Base-by-base conservation (phyloP, 2,797 vertebrate genomes). In the Margarornis squamiger region DNA sequence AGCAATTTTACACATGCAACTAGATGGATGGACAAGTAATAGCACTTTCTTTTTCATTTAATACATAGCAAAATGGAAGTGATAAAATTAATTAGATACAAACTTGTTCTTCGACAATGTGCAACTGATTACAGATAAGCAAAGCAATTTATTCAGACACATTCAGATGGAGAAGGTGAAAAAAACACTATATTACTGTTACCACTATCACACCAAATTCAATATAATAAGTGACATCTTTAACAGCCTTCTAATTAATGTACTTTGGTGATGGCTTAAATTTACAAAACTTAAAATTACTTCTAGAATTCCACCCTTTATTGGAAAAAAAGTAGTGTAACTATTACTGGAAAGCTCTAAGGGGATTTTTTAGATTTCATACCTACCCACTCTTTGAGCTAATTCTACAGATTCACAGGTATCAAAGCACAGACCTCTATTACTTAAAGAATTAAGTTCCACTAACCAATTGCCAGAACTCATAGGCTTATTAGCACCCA, bases 61-160 rank as follows among this genome's bases (percentile, higher is more conserved):
- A 92, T 49, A 76, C 13, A 76, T 7, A 52, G 41, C 24, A 82
- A 89, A 92, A 71, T n/a, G 6, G 61, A 77, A 93, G 39, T 8
- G 7, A 75, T 78, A 75, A 88, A 61, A 91, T 83, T 90, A 71
- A 51, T 81, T 78, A 57, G 30, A 86, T 55, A 81, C 22, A 86
- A 80, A 59, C 27, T 52, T 45, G 30, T 67, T 95, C 26, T 87
- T 90, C 34, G 54, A 74, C 75, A 94, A 88, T 54, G 57, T 43
- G 43, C 38, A 77, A 72, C 66, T 79, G 73, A 94, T 86, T 93
- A 92, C 41, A 90, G 63, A 90, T 49, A 90, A 76, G 52, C 23
- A 84, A 36, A 59, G 41, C 0, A 3, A 92, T 74, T 88, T 83
- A 92, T 71, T 76, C 81, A 85, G 49, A 72, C 29, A 65, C 16